These are phyloP conservation scores for Nebria ingens DNA, from an alignment of 1,140 invertebrate genomes.

Conservation along the genomic window DNA sequence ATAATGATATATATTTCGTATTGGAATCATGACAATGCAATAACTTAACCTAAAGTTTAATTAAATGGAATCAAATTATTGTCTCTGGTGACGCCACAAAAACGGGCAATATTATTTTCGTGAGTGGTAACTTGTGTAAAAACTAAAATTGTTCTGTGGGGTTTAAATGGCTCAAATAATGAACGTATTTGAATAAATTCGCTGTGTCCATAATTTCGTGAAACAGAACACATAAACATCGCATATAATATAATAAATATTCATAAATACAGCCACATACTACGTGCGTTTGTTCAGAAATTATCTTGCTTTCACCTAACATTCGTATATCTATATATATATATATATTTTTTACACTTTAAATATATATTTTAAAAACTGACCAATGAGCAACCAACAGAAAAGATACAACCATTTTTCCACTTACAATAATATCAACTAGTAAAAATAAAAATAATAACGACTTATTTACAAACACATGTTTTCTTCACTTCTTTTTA, in stretches of 20 bases:
- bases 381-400: neutral
- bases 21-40: too few species aligned
- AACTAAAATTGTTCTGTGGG: neutral
- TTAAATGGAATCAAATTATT: neutral
- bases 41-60: too few species aligned
- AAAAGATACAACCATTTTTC: neutral
- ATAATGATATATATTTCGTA: too few species aligned
- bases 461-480: constrained; percentile 1
- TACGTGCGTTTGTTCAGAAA: constrained; percentile 2
- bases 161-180: neutral
- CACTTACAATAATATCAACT: neutral
- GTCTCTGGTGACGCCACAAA: neutral
- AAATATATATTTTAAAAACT: neutral
- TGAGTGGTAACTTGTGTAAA: neutral
- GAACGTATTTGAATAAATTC: neutral
- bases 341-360: constrained; percentile 3
- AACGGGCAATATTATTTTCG: neutral
- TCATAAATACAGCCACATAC: constrained; percentile 6
- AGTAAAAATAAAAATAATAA: neutral
- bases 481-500: neutral
- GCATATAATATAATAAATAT: neutral
- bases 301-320: constrained; percentile 7
- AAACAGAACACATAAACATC: constrained; percentile 7
- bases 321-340: constrained; percentile 1
- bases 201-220: neutral